Evolutionary conservation across 2,888 invertebrate species (phyloP).

Genomic region (Autographa pulchrina): DNA sequence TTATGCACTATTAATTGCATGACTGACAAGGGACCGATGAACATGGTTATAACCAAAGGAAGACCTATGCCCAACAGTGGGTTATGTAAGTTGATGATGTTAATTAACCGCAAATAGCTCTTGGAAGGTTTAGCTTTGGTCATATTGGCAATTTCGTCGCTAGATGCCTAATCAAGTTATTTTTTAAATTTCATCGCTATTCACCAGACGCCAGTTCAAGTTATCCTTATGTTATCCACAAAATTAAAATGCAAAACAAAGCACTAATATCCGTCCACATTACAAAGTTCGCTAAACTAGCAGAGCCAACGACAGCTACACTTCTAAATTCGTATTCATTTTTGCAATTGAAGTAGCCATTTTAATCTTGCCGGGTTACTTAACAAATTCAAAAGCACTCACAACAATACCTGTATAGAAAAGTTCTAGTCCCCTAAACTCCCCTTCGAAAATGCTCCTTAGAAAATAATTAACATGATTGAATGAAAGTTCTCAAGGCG

Average conservation of each 20-base stretch:
- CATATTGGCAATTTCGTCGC: too few species aligned
- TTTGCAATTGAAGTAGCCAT: conserved; percentile 57
- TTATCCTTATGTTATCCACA: too few species aligned
- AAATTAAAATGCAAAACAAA: too few species aligned
- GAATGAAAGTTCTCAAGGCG: conserved; percentile 71
- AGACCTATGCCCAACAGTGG: background rate
- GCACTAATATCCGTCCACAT: conserved; percentile 18
- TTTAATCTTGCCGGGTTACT: conserved; percentile 61
- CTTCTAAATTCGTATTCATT: conserved; percentile 46
- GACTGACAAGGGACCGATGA: background rate
- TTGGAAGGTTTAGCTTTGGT: too few species aligned
- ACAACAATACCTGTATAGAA: conserved; percentile 67
- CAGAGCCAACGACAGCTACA: conserved; percentile 34
- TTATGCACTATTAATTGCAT: background rate
- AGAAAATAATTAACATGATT: conserved; percentile 79
- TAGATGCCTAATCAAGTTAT: too few species aligned
- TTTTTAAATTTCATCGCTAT: too few species aligned
- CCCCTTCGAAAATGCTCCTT: conserved; percentile 59
- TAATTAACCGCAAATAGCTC: too few species aligned
- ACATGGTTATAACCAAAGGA: too few species aligned
- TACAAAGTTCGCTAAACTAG: conserved; percentile 42
- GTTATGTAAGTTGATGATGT: background rate
- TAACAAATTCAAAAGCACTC: conserved; percentile 62
- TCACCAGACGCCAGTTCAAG: too few species aligned
- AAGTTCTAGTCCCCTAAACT: conserved; percentile 58